These are phyloP conservation scores for Ectemnius cavifrons DNA, from an alignment of 2,888 invertebrate genomes.

Conservation along the genomic window DNA sequence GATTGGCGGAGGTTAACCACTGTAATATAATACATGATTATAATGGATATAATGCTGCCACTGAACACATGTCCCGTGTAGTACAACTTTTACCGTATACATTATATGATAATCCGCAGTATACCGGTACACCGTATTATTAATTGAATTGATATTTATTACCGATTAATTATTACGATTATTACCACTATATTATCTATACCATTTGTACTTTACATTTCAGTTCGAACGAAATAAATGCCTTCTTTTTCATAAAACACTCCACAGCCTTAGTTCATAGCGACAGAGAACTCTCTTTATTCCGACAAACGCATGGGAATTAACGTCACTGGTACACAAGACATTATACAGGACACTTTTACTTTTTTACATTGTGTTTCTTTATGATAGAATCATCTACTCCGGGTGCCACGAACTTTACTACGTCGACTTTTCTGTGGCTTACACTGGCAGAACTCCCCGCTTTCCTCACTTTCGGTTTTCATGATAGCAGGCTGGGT, in stretches of 20 bases:
- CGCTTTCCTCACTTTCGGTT: conserved; percentile 5
- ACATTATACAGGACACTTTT: no score
- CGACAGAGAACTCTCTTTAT: not conserved
- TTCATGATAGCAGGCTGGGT: no score
- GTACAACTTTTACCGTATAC: conserved; percentile 73
- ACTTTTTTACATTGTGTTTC: no score
- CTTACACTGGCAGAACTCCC: conserved; percentile 24
- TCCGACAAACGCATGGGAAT: not conserved
- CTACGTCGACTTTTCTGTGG: conserved; percentile 33
- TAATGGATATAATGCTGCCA: conserved; percentile 71
- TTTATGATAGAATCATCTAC: not conserved
- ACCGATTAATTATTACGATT: conserved; percentile 75
- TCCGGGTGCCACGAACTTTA: conserved; percentile 26
- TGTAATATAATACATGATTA: conserved; percentile 58
- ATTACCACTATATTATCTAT: conserved; percentile 77
- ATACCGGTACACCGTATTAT: conserved; percentile 61
- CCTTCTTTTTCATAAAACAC: conserved; percentile 76
- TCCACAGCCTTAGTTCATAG: no score
- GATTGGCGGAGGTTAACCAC: conserved; percentile 40
- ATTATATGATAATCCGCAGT: conserved; percentile 63
- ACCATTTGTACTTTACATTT: conserved; percentile 78
- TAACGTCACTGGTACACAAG: no score
- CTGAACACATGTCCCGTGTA: conserved; percentile 77
- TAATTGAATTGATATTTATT: conserved; percentile 76
- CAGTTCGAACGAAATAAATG: conserved; percentile 77